phyloP scores from a whole-genome alignment of 1,140 invertebrate genomes.

The Bilobella aurantiaca region DNA sequence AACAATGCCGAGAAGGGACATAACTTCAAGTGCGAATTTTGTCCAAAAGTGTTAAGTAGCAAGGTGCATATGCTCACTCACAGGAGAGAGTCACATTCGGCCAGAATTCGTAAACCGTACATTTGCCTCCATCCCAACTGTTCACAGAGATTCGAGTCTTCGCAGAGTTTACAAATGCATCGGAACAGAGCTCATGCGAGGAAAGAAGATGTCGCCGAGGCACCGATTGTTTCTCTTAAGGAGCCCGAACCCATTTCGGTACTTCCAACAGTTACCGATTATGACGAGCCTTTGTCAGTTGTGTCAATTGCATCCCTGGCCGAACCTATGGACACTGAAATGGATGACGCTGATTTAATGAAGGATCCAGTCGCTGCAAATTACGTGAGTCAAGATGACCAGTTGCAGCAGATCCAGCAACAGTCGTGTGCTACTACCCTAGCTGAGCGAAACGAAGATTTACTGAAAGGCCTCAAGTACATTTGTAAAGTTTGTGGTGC shows the following conservation, averaged over 20 bases:
- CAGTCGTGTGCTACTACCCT: neutral
- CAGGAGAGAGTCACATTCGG: neutral
- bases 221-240: neutral
- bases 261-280: neutral
- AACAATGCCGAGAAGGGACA: neutral
- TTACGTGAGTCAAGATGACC: neutral
- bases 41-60: neutral
- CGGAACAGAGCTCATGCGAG: neutral
- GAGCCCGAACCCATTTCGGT: neutral
- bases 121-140: constrained; percentile 2
- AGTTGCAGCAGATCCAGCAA: neutral
- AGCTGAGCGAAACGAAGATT: neutral
- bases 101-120: neutral
- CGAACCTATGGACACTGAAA: too few species aligned
- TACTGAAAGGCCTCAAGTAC: neutral
- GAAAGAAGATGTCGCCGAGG: neutral
- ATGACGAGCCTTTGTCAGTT: too few species aligned
- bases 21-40: neutral
- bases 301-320: too few species aligned
- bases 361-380: neutral
- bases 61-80: neutral
- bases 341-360: too few species aligned
- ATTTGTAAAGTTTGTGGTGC: neutral
- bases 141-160: neutral
- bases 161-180: neutral